Percentiles rank a stretch among this genome's conserved stretches.
phyloP scores from a whole-genome alignment of 2,113 vertebrate species.

The Zosterops hypoxanthus region DNA sequence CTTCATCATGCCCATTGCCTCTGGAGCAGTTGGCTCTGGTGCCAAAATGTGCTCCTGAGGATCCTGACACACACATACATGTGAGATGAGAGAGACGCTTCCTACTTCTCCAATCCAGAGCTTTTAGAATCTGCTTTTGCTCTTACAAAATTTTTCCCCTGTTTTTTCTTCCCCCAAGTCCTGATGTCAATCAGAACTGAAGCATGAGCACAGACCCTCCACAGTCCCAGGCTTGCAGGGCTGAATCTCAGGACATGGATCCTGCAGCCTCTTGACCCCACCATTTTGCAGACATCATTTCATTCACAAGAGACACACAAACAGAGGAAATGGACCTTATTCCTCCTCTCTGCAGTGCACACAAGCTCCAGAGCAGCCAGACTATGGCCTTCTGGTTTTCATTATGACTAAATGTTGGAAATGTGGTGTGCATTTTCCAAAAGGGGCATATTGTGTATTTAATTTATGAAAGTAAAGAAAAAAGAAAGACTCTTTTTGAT shows the following conservation, averaged over 20 bases:
- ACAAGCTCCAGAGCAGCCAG: not conserved
- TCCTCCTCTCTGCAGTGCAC: not conserved
- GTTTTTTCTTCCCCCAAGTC: not conserved
- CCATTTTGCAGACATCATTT: not conserved
- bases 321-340: constrained; percentile 24
- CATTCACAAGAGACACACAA: not conserved
- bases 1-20: not conserved
- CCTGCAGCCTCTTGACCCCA: not conserved
- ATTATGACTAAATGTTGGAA: constrained; percentile 50
- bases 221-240: rapidly evolving
- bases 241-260: not conserved
- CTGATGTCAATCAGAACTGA: not conserved
- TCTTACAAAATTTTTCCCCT: not conserved
- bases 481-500: not conserved
- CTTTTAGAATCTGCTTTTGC: not conserved
- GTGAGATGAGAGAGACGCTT: not conserved
- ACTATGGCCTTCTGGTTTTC: constrained; percentile 57
- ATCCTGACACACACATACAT: not conserved
- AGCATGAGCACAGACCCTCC: not conserved
- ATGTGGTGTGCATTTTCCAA: constrained; percentile 39
- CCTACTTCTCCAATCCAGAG: not conserved
- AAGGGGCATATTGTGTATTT: constrained; percentile 22
- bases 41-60: not conserved
- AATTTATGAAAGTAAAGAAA: constrained; percentile 18
- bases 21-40: not conserved